A percentile compares a stretch with the other conserved stretches of the same genome.
These are phyloP conservation scores for Taurulus bubalis DNA, from an alignment of 2,113 vertebrate species.

Conservation along the genomic window DNA sequence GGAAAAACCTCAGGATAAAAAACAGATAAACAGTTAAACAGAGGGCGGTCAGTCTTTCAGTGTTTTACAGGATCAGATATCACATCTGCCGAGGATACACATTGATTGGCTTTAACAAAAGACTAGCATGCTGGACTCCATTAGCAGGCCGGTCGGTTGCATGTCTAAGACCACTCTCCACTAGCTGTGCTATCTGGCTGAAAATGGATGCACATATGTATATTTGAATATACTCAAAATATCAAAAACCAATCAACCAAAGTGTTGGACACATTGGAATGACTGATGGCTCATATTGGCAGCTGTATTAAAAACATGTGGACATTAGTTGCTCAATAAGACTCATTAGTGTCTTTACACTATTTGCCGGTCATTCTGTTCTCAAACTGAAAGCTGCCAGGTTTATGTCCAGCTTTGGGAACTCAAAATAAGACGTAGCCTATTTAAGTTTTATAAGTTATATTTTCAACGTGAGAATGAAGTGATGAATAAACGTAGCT, in stretches of 20 bases:
- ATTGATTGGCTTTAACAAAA: slow-evolving; percentile 79
- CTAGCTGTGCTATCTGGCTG: background rate
- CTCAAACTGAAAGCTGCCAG: background rate
- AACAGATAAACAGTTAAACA: slow-evolving; percentile 22
- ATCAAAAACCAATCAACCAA: background rate
- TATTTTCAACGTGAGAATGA: slow-evolving; percentile 17
- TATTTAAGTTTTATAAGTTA: background rate
- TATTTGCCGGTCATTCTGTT: background rate
- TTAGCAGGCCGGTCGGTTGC: slow-evolving; percentile 59
- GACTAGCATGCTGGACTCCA: slow-evolving; percentile 68
- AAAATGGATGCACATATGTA: slow-evolving; percentile 1
- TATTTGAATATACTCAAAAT: background rate
- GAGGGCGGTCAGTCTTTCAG: slow-evolving; percentile 56
- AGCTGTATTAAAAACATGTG: background rate
- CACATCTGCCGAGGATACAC: slow-evolving; percentile 67
- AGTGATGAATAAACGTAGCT: slow-evolving; percentile 5
- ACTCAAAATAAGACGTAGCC: background rate
- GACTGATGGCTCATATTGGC: background rate
- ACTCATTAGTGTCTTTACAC: background rate
- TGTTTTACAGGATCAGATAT: slow-evolving; percentile 77
- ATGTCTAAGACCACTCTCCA: background rate
- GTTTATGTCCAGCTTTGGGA: slow-evolving; percentile 1
- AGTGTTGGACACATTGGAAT: background rate
- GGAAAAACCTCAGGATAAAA: background rate
- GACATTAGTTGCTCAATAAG: background rate